These are phyloP conservation scores for Oreotrochilus melanogaster DNA, from an alignment of 2,113 vertebrate species.

Conservation along the genomic window DNA sequence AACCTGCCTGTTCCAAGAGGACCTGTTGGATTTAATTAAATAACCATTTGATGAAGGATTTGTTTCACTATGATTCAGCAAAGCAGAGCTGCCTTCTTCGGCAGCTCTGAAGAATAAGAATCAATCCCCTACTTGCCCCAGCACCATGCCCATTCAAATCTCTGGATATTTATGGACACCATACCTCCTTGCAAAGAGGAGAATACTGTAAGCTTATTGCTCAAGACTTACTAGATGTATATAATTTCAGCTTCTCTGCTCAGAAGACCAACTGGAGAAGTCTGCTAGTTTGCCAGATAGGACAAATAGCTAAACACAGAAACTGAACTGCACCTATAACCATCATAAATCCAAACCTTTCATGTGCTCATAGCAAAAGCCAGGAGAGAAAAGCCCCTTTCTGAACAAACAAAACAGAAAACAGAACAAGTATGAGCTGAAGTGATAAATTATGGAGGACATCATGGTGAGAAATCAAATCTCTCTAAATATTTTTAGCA, in stretches of 20 bases:
- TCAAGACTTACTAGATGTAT: not conserved
- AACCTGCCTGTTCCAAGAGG: not conserved
- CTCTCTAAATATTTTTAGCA: conserved; percentile 61
- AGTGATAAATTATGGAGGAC: conserved; percentile 27
- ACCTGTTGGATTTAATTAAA: conserved; percentile 24
- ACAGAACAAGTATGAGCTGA: not conserved
- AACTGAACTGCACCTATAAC: not conserved
- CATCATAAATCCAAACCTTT: not conserved
- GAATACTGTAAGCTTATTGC: not conserved
- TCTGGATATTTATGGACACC: not conserved
- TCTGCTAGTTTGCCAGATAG: not conserved
- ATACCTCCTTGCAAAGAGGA: not conserved
- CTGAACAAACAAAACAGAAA: conserved; percentile 11
- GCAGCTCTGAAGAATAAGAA: not conserved
- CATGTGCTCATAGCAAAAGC: not conserved
- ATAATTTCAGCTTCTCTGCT: not conserved
- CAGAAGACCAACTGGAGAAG: not conserved
- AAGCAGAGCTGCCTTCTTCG: not conserved
- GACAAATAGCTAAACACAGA: not conserved
- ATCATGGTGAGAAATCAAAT: conserved; percentile 47
- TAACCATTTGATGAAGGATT: not conserved
- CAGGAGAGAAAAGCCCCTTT: not conserved
- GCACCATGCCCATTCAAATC: not conserved
- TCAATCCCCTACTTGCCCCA: not conserved
- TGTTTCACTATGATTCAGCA: conserved; percentile 5